A percentile compares a stretch with the other conserved stretches of the same genome.
Conservation (phyloP, 2,113 vertebrate genomes). For the Pituophis catenifer region DNA sequence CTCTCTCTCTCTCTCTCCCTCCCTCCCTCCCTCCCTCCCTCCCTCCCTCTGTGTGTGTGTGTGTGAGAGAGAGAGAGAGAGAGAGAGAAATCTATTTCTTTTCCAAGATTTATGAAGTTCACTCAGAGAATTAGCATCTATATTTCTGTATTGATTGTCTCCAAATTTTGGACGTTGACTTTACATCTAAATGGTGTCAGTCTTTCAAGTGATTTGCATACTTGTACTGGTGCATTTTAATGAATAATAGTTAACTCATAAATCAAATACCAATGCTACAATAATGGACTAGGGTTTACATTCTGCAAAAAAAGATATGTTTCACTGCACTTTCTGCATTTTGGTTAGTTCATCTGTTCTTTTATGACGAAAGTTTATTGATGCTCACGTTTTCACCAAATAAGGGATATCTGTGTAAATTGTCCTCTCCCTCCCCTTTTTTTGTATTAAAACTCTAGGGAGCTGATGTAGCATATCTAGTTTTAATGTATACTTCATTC, state of each 20-base stretch:
- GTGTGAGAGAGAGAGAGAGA: no score
- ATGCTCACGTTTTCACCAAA: neutral
- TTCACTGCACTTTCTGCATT: neutral
- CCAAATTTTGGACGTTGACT: neutral
- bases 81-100: neutral
- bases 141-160: neutral
- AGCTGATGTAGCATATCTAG: neutral
- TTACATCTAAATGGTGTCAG: neutral
- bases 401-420: neutral
- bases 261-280: neutral
- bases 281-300: neutral
- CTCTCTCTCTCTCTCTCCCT: no score
- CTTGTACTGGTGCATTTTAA: conserved; percentile 9
- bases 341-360: neutral
- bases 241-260: neutral
- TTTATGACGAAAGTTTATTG: neutral
- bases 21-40: no score
- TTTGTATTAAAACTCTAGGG: neutral
- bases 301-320: neutral
- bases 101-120: neutral
- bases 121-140: neutral
- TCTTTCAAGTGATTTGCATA: conserved; percentile 15
- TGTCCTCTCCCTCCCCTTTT: neutral
- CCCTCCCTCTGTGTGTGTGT: neutral
- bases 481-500: neutral